Evolutionary conservation across 2,797 vertebrate species (phyloP).

Genomic region (Tympanoctomys barrerae): DNA sequence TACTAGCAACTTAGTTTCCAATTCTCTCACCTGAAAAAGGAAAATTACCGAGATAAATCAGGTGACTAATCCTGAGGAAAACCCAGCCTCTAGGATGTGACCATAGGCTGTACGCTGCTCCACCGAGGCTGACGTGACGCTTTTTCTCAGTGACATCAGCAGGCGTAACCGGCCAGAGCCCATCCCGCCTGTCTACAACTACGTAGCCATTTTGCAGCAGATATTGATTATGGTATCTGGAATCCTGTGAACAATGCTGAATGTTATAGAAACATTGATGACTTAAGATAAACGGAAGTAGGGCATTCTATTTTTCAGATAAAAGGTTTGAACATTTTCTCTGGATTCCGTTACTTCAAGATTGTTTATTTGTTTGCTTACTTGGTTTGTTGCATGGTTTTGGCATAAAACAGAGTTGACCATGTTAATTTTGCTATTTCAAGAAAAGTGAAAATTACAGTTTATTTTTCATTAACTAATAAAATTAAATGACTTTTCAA

Average conservation of each 20-base stretch:
- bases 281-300: not conserved
- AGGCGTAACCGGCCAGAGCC: not conserved
- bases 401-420: not conserved
- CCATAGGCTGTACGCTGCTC: fast-evolving
- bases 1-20: not conserved
- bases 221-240: not conserved
- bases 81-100: not conserved
- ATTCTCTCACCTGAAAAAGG: not conserved
- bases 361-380: not conserved
- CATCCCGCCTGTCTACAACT: not conserved
- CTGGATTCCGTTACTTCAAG: not conserved
- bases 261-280: not conserved
- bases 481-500: not conserved
- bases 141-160: not conserved
- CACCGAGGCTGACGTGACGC: not conserved
- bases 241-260: not conserved
- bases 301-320: not conserved
- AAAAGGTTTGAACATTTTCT: slow-evolving; percentile 3
- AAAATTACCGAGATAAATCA: not conserved
- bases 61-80: not conserved
- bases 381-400: not conserved
- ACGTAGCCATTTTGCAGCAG: not conserved
- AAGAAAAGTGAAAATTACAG: not conserved
- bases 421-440: slow-evolving; percentile 1
- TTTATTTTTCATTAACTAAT: slow-evolving; percentile 35